Base-by-base conservation (phyloP, 2,797 vertebrate genomes). In the Falco berigora region DNA sequence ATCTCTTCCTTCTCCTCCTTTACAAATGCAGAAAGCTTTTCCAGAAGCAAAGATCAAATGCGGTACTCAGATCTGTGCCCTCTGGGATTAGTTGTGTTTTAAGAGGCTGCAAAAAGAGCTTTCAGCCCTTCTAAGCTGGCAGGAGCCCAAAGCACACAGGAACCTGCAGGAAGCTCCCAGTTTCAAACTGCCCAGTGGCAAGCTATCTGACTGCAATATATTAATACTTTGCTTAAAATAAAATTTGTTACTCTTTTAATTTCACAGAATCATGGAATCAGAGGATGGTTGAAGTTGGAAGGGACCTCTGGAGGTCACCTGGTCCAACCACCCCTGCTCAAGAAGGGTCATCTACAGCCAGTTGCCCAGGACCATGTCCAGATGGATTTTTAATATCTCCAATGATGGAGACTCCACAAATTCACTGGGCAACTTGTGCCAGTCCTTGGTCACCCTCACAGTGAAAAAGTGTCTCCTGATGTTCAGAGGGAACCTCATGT, bases 11-110 rank as follows among this genome's bases (percentile, higher is more conserved):
- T 78, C 73, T 90, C 38, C 52, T 77, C 42, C 42, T 91, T 78
- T 61, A 91, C 34, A 90, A 83, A 67, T 63, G 23, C 34, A 79
- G 36, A 50, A 89, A 94, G 55, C 27, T 92, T 92, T 86, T 90
- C 58, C 67, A 92, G 88, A 93, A 83, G 17, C 36, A 66, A 82
- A 91, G 63, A 82, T 66, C 71, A 95, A 86, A 90, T 38, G 34
- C 46, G 34, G 50, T 86, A 64, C 68, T 92, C 46, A 50, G 53
- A 75, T 72, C 38, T 86, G 27, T 62, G 38, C 47, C 58, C 66
- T 84, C 61, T 88, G 76, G 93, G 47, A 79, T 94, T 76, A 95
- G 53, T 38, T 19, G 19, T 92, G 62, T 96, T 94, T 96, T 89
- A 83, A 90, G 77, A 94, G 90, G 58, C 86, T 92, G 47, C 62